Base-by-base conservation (phyloP, 2,113 vertebrate genomes). In the Trichomycterus rosablanca region DNA sequence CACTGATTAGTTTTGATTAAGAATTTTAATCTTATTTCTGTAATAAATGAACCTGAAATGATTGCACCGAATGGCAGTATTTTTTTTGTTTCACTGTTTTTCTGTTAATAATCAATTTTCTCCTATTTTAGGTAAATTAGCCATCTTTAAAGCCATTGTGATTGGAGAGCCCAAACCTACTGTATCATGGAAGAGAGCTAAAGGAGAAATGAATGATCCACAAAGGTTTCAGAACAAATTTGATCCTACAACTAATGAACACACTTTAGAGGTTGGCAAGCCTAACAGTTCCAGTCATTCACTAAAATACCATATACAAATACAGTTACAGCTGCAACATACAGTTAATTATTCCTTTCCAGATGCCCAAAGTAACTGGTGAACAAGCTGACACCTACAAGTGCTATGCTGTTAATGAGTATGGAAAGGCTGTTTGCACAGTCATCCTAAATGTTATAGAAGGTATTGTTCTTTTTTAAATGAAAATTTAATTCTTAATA, bases 331-430 rank as follows among this genome's bases (percentile, higher is more conserved):
- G n/a, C n/a, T n/a, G 26, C 26, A 30, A 4, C 5, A 10, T 22
- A 20, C 34, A 16, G 2, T 32, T 48, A 43, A 44, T 28, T 10
- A 37, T 42, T 69, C 12, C 5, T 3, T 54, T 61, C 50, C 65
- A 97, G 93, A 84, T 97, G 63, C 89, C 81, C n/a, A 86, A 84
- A 50, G 76, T 93, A 18, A 71, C 70, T 0, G 8, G 71, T 0
- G 78, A 81, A 5, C 89, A 95, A 77, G 84, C 85, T 0, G 94
- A 92, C 52, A 69, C 89, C 59, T 96, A 94, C 71, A 91, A 86
- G 69, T 97, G 92, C 76, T 80, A 20, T 8, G 93, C 91, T 2
- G 63, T 76, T 26, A 97, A 97, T 63, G 70, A 80, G 5, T 90
- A 88, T 0, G 93, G 93, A 54, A 88, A 88, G 68, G 93, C 93